These are phyloP conservation scores for Phaenicophaeus curvirostris DNA, from an alignment of 2,797 vertebrate genomes.

Conservation along the genomic window DNA sequence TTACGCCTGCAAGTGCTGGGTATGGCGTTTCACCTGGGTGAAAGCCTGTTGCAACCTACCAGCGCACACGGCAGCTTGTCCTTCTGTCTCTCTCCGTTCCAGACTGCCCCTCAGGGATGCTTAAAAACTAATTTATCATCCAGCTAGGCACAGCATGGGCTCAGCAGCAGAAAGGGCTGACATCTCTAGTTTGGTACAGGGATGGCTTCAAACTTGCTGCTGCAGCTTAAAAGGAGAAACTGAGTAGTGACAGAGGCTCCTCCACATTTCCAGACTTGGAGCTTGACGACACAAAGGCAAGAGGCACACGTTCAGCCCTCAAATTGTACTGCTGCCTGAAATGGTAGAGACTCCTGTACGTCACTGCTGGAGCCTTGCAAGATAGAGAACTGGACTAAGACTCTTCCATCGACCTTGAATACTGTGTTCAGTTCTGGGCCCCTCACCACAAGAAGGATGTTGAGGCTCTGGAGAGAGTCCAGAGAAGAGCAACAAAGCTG, in stretches of 20 bases:
- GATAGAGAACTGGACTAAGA: background rate
- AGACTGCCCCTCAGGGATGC: background rate
- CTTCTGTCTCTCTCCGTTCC: background rate
- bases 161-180: background rate
- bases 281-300: background rate
- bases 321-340: fast-evolving
- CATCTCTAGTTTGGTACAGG: background rate
- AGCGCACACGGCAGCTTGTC: background rate
- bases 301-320: fast-evolving
- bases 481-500: too few species aligned
- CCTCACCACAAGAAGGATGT: too few species aligned
- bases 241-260: background rate
- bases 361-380: background rate
- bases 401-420: too few species aligned
- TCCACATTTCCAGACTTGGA: background rate
- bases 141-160: background rate
- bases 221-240: background rate
- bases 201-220: background rate
- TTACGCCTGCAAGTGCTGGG: background rate
- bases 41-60: background rate
- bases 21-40: fast-evolving
- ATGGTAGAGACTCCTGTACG: background rate
- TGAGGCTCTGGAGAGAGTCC: too few species aligned
- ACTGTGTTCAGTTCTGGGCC: too few species aligned
- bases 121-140: slow-evolving; percentile 32